These are phyloP conservation scores for Pan troglodytes DNA, from an alignment of 2,113 vertebrate genomes.

Conservation along the genomic window NHGRI_mPanTro3-v2.1_pri NC_072421.2:132195501-132196000, in stretches of 20 bases:
- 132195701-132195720: neutral
- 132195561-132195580: neutral
- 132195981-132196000: neutral
- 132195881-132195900: slow-evolving; percentile 29
- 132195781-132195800: neutral
- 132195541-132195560: neutral
- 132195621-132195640: neutral
- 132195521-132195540: neutral
- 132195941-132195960: neutral
- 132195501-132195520: neutral
- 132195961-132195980: neutral
- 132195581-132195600: neutral
- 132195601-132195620: slow-evolving; percentile 25
- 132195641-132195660: slow-evolving; percentile 10
- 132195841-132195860: neutral
- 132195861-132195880: slow-evolving; percentile 13
- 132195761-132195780: neutral
- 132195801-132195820: neutral
- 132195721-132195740: neutral
- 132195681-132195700: neutral
- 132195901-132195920: slow-evolving; percentile 6
- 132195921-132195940: neutral
- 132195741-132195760: neutral
- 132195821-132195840: neutral
- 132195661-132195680: too few relatives aligned